Conservation (phyloP, 2,113 vertebrate species). For the Barbus barbus region DNA sequence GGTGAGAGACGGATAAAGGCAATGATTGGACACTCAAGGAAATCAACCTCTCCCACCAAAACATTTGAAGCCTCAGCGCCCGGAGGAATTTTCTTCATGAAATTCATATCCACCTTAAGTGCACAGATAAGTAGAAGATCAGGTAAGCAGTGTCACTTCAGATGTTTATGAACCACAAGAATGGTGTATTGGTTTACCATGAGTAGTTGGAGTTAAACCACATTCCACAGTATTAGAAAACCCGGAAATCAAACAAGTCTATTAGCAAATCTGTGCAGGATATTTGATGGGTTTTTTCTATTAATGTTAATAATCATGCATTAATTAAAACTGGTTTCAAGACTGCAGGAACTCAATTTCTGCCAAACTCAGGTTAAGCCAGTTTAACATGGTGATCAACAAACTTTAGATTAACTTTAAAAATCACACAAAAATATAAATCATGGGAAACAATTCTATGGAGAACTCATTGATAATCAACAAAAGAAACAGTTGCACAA, state of each 20-base stretch:
- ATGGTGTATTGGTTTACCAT: background rate
- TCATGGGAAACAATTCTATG: background rate
- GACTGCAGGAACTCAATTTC: background rate
- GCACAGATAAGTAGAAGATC: background rate
- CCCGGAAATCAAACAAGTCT: background rate
- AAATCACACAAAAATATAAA: background rate
- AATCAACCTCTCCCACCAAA: constrained; percentile 88
- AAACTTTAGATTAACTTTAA: background rate
- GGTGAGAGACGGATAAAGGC: constrained; percentile 87
- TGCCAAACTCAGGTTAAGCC: background rate
- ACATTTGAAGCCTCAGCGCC: constrained; percentile 91
- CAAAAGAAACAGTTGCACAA: constrained; percentile 11
- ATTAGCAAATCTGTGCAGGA: background rate
- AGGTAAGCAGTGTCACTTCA: no score
- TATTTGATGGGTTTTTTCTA: no score
- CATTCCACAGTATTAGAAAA: background rate
- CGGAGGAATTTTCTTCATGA: constrained; percentile 90
- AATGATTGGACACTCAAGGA: constrained; percentile 87
- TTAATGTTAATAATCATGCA: no score
- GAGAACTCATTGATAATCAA: background rate
- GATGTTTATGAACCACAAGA: background rate
- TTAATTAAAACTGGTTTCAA: background rate
- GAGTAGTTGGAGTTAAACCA: no score
- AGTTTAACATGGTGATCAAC: background rate
- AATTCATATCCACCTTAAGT: constrained; percentile 90